A percentile compares a stretch with the other conserved stretches of the same genome.
phyloP scores from a whole-genome alignment of 2,888 invertebrate genomes.

The Cryptus viduatorius region DNA sequence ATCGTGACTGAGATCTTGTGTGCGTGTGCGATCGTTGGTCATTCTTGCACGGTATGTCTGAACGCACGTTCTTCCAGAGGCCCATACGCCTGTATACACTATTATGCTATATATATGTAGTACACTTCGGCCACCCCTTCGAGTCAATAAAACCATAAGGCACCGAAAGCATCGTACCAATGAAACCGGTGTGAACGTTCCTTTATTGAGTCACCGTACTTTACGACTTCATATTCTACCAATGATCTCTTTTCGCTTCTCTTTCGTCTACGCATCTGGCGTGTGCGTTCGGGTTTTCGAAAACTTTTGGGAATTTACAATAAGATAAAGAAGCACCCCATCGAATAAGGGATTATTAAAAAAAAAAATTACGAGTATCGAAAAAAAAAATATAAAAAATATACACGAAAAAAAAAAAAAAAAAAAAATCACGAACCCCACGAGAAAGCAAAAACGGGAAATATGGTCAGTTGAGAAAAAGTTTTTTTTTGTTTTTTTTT shows the following conservation, averaged over 20 bases:
- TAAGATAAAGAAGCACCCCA: neutral
- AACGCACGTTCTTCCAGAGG: neutral
- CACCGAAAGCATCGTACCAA: neutral
- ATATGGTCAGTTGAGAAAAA: conserved; percentile 4
- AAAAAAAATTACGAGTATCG: neutral
- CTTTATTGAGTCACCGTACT: conserved; percentile 60
- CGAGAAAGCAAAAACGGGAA: conserved; percentile 8
- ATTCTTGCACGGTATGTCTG: conserved; percentile 25
- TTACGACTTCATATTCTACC: conserved; percentile 61
- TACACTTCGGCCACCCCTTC: conserved; percentile 20
- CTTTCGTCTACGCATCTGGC: neutral
- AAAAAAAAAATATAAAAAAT: neutral
- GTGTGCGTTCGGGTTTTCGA: neutral
- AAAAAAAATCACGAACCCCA: neutral
- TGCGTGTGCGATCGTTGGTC: conserved; percentile 21
- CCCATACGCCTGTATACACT: conserved; percentile 8
- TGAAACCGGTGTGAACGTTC: conserved; percentile 40
- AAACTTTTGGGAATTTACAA: conserved; percentile 14
- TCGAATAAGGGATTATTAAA: neutral
- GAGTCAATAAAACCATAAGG: conserved; percentile 36
- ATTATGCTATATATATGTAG: neutral
- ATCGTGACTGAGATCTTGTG: conserved; percentile 3
- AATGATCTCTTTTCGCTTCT: conserved; percentile 52
- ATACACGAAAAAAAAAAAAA: conserved; percentile 3
- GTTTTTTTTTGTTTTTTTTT: conserved; percentile 3